phyloP scores from a whole-genome alignment of 2,797 vertebrate species.

The Bovichtus diacanthus region DNA sequence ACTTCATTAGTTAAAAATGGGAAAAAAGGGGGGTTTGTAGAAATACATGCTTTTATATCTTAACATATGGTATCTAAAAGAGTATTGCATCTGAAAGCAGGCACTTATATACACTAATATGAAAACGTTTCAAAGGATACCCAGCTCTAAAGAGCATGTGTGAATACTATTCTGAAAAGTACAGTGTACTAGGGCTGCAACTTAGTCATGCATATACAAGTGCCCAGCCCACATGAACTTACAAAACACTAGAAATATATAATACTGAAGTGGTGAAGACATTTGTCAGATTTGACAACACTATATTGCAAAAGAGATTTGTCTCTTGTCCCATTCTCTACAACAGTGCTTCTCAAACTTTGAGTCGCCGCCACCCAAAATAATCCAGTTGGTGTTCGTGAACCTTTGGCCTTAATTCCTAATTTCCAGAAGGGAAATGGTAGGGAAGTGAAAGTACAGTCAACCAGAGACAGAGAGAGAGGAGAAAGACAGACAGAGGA shows the following conservation, averaged over 20 bases:
- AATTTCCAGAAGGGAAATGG: too few species aligned
- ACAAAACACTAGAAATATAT: too few species aligned
- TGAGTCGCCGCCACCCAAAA: too few species aligned
- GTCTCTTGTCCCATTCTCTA: not conserved
- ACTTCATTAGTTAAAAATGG: not conserved
- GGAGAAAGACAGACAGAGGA: too few species aligned
- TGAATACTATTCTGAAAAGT: not conserved
- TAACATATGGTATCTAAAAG: not conserved
- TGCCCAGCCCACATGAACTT: not conserved
- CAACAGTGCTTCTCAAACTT: too few species aligned
- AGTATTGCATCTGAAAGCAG: not conserved
- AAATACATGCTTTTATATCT: not conserved
- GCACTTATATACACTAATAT: not conserved
- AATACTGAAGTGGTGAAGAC: not conserved
- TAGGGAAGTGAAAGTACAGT: too few species aligned
- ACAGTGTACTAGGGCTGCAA: not conserved
- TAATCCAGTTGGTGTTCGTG: too few species aligned
- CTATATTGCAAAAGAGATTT: not conserved
- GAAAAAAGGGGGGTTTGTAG: not conserved
- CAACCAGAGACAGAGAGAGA: too few species aligned
- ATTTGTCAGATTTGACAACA: not conserved
- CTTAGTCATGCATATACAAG: not conserved
- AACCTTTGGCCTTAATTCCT: too few species aligned
- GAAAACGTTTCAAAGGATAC: not conserved
- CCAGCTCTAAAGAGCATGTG: not conserved